phyloP scores from a whole-genome alignment of 2,113 vertebrate species.

The Megaleporinus macrocephalus region DNA sequence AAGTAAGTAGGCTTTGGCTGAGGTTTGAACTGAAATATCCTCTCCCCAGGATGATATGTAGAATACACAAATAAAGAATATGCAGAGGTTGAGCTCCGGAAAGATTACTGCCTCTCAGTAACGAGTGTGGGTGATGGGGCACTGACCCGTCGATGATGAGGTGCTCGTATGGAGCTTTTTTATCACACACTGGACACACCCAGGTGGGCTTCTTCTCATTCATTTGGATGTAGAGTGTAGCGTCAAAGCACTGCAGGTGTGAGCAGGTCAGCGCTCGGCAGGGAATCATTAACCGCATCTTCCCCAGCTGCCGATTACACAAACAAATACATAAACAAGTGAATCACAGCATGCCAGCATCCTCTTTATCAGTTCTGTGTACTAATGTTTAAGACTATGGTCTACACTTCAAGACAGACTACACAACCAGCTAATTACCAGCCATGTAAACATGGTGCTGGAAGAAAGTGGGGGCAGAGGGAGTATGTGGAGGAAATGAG shows the following conservation, averaged over 20 bases:
- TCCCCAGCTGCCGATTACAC: constrained; percentile 85
- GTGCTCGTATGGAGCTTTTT: constrained; percentile 95
- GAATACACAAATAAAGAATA: background rate
- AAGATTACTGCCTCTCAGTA: background rate
- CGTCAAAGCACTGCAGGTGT: constrained; percentile 97
- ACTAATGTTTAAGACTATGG: background rate
- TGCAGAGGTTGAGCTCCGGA: background rate
- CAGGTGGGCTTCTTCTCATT: constrained; percentile 98
- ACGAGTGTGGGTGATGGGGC: background rate
- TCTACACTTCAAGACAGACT: background rate
- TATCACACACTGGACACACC: constrained; percentile 98
- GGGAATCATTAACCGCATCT: constrained; percentile 95
- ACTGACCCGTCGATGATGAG: constrained; percentile 94
- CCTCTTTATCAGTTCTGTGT: background rate
- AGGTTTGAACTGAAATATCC: background rate
- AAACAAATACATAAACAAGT: constrained; percentile 17
- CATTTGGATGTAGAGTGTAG: constrained; percentile 98
- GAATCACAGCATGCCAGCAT: background rate
- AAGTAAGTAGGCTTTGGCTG: background rate
- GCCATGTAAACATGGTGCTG: constrained; percentile 7
- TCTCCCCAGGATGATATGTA: background rate
- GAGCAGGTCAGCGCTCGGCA: constrained; percentile 94
- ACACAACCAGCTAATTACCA: background rate
- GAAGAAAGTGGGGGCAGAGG: background rate
- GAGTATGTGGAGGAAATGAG: background rate